Evolutionary conservation across 2,888 invertebrate species (phyloP).

Genomic region (Erebia epiphron): DNA sequence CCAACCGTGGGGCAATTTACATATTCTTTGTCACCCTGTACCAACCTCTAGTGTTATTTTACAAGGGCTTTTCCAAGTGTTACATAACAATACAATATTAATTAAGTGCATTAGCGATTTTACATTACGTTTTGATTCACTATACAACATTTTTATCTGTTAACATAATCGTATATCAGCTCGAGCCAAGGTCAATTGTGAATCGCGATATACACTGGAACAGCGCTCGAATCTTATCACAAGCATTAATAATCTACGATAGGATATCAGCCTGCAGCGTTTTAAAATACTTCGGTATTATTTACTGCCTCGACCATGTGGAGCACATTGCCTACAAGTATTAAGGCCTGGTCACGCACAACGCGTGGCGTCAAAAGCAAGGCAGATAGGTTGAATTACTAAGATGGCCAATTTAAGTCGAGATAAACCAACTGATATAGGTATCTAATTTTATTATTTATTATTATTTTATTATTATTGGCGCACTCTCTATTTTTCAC

Average conservation of each 20-base stretch:
- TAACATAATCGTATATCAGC: conserved; percentile 2
- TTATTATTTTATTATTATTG: too few species aligned
- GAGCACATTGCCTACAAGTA: conserved; percentile 4
- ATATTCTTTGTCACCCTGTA: too few species aligned
- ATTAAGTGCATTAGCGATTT: neutral
- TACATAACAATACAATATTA: too few species aligned
- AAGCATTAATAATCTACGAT: conserved; percentile 19
- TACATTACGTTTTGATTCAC: conserved; percentile 10
- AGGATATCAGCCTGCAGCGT: conserved; percentile 14
- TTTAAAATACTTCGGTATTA: conserved; percentile 21
- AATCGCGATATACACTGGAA: conserved; percentile 13
- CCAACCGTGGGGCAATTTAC: too few species aligned
- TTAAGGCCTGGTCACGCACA: neutral
- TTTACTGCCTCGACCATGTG: conserved; percentile 12
- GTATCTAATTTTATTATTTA: too few species aligned
- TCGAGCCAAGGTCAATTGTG: conserved; percentile 10
- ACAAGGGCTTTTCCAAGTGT: too few species aligned
- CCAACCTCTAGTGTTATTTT: too few species aligned
- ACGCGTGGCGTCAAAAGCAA: neutral
- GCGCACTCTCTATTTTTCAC: too few species aligned
- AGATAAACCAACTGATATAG: too few species aligned
- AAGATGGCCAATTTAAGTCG: too few species aligned
- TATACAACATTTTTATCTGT: conserved; percentile 6
- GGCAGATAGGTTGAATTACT: neutral
- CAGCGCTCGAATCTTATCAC: conserved; percentile 28